Conservation (phyloP, 2,797 vertebrate species). For the Cyclura pinguis region DNA sequence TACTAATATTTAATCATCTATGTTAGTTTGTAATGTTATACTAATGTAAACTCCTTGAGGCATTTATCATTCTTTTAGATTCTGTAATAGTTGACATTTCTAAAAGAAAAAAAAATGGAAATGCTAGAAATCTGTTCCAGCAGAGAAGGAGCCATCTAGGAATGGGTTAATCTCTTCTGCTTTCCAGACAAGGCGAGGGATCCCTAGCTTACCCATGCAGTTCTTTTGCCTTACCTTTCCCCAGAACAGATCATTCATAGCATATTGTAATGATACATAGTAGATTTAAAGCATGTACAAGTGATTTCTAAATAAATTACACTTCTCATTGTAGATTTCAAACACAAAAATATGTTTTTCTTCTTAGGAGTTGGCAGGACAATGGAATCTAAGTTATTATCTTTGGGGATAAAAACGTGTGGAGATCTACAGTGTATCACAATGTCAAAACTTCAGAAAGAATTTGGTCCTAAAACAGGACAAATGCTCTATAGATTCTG, state of each 20-base stretch:
- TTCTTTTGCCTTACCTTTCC: too few relatives aligned
- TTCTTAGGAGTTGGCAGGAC: conserved; percentile 93
- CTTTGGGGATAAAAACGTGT: conserved; percentile 91
- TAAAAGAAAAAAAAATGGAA: too few relatives aligned
- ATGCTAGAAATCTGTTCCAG: too few relatives aligned
- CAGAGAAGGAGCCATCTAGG: too few relatives aligned
- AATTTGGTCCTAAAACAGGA: conserved; percentile 95
- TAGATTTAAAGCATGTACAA: background rate
- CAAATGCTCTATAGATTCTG: conserved; percentile 96
- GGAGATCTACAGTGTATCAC: conserved; percentile 93
- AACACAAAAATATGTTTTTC: conserved; percentile 44
- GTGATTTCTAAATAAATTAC: conserved; percentile 28
- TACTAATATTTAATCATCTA: background rate
- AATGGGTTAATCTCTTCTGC: too few relatives aligned
- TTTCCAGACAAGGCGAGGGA: too few relatives aligned
- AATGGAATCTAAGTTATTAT: conserved; percentile 90
- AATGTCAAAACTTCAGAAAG: conserved; percentile 92
- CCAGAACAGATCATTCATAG: background rate
- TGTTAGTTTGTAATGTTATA: background rate
- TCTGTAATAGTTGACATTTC: too few relatives aligned
- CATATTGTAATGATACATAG: background rate
- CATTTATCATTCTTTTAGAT: background rate
- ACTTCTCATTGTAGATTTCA: conserved; percentile 44
- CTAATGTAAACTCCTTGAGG: background rate
- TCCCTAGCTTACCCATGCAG: too few relatives aligned